These are phyloP conservation scores for Xylota sylvarum DNA, from an alignment of 2,888 invertebrate species.

Conservation along the genomic window DNA sequence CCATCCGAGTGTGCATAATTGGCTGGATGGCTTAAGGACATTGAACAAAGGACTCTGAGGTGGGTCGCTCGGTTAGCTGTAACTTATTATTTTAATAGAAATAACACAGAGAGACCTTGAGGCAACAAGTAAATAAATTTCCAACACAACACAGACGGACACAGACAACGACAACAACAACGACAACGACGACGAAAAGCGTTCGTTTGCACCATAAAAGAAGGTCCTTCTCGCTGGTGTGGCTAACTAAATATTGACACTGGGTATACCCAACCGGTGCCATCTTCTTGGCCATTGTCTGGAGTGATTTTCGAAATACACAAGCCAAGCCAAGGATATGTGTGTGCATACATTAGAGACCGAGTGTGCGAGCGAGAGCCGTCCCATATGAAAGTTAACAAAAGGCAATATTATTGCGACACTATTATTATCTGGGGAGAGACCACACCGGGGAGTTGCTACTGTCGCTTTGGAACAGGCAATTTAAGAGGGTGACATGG, in stretches of 20 bases:
- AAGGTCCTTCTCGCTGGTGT: conserved; percentile 29
- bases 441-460: conserved; percentile 12
- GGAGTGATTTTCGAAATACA: conserved; percentile 35
- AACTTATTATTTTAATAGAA: conserved; percentile 71
- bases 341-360: conserved; percentile 34
- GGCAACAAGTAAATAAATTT: conserved; percentile 70
- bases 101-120: conserved; percentile 47
- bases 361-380: not conserved
- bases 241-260: conserved; percentile 64
- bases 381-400: conserved; percentile 49
- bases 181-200: too few species aligned
- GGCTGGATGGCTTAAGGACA: conserved; percentile 40
- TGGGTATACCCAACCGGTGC: not conserved
- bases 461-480: conserved; percentile 29
- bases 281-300: conserved; percentile 55
- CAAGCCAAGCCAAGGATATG: not conserved
- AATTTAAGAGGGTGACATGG: conserved; percentile 42
- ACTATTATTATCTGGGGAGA: conserved; percentile 46
- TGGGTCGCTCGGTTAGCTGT: conserved; percentile 49
- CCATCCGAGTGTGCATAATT: conserved; percentile 64
- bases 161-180: not conserved
- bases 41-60: conserved; percentile 28
- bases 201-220: conserved; percentile 4
- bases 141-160: conserved; percentile 4
- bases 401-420: conserved; percentile 62